Conservation (phyloP, 2,797 vertebrate genomes). For the Lepidocolaptes lacrymiger region DNA sequence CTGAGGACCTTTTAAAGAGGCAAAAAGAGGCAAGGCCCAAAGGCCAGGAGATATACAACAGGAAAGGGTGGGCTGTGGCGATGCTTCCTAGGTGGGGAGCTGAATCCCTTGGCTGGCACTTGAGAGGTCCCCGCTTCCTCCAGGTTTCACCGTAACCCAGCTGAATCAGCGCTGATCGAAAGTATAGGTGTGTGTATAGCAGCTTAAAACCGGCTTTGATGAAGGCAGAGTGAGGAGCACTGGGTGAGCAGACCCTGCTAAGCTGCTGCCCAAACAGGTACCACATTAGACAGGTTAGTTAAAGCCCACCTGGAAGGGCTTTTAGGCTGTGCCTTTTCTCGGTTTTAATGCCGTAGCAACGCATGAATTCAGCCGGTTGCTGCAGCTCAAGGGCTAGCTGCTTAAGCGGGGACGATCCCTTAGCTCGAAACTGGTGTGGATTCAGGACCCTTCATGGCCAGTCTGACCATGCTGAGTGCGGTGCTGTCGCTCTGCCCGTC, state of each 20-base stretch:
- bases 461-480: accelerated
- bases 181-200: accelerated
- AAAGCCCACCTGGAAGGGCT: background rate
- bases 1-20: background rate
- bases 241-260: background rate
- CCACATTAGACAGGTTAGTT: accelerated
- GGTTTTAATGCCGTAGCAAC: background rate
- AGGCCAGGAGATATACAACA: background rate
- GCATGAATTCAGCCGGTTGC: accelerated
- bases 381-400: background rate
- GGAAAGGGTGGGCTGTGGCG: background rate
- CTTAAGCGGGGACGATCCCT: background rate
- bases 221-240: accelerated
- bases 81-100: background rate
- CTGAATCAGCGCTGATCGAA: accelerated
- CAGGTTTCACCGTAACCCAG: background rate
- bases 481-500: accelerated
- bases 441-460: background rate
- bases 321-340: background rate
- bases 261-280: background rate
- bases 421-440: accelerated
- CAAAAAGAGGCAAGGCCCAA: background rate
- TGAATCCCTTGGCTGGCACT: background rate
- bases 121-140: background rate
- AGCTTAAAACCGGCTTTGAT: background rate